Percentiles rank a stretch among this genome's conserved stretches.
Evolutionary conservation across 2,888 invertebrate genomes (phyloP).

Genomic region (Iphiclides podalirius): DNA sequence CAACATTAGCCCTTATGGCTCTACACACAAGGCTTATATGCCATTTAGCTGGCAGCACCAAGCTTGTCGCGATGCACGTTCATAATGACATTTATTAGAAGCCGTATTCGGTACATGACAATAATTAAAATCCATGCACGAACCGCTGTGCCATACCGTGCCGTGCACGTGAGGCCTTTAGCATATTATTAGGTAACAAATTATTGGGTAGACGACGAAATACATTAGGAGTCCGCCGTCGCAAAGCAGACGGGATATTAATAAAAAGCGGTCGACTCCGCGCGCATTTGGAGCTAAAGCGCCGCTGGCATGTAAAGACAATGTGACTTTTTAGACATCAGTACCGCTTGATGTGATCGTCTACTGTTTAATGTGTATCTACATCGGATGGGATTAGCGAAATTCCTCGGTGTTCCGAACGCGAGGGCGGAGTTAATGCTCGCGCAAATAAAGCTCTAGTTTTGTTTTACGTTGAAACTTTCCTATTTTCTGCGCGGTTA

Average conservation of each 20-base stretch:
- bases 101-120: constrained; percentile 77
- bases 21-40: constrained; percentile 21
- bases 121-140: constrained; percentile 80
- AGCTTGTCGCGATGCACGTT: constrained; percentile 55
- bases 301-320: neutral
- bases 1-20: constrained; percentile 31
- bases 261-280: constrained; percentile 3
- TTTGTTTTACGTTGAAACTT: too few species aligned
- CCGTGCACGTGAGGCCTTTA: constrained; percentile 62
- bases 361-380: neutral
- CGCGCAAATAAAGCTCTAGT: too few species aligned
- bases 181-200: constrained; percentile 66
- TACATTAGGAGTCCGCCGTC: constrained; percentile 32
- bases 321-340: neutral
- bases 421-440: too few species aligned
- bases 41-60: constrained; percentile 25
- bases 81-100: constrained; percentile 79
- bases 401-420: too few species aligned
- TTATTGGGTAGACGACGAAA: constrained; percentile 44
- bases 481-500: too few species aligned
- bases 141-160: constrained; percentile 71
- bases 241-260: constrained; percentile 3
- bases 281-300: neutral
- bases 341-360: neutral
- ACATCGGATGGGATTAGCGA: too few species aligned